Conservation (phyloP, 2,888 invertebrate species). For the Oscheius sp. region DNA sequence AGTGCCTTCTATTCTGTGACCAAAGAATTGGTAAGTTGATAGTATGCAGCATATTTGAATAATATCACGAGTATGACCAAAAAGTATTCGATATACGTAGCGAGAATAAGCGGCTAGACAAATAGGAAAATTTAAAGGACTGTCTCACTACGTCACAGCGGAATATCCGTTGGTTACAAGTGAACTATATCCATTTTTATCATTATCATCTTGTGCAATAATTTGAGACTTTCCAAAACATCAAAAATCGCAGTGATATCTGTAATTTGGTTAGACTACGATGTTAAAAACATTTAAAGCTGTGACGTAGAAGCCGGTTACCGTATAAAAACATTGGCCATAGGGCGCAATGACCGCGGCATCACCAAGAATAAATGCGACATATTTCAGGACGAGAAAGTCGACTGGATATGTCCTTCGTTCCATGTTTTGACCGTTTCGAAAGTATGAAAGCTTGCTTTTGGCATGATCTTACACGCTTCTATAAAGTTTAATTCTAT, state of each 20-base stretch:
- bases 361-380: background rate
- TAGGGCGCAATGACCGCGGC: background rate
- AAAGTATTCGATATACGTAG: background rate
- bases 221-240: background rate
- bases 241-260: background rate
- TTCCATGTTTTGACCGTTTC: slow-evolving; percentile 68
- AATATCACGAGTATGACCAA: background rate
- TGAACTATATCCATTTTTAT: too few relatives aligned
- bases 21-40: slow-evolving; percentile 61
- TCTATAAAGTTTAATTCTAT: slow-evolving; percentile 43
- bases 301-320: background rate
- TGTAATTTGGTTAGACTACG: background rate
- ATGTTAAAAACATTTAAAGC: background rate
- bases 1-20: slow-evolving; percentile 69
- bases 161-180: background rate
- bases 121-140: slow-evolving; percentile 15
- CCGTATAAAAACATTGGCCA: background rate
- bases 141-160: background rate
- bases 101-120: background rate
- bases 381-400: slow-evolving; percentile 49
- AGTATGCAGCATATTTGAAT: background rate
- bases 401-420: slow-evolving; percentile 63
- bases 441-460: slow-evolving; percentile 69
- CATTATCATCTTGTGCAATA: too few relatives aligned
- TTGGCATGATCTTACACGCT: slow-evolving; percentile 65